Evolutionary conservation across 1,140 invertebrate species (phyloP), one percentile per base, ranked within the genome.

Genomic region (Pseudomyrmex dendroicus): DNA sequence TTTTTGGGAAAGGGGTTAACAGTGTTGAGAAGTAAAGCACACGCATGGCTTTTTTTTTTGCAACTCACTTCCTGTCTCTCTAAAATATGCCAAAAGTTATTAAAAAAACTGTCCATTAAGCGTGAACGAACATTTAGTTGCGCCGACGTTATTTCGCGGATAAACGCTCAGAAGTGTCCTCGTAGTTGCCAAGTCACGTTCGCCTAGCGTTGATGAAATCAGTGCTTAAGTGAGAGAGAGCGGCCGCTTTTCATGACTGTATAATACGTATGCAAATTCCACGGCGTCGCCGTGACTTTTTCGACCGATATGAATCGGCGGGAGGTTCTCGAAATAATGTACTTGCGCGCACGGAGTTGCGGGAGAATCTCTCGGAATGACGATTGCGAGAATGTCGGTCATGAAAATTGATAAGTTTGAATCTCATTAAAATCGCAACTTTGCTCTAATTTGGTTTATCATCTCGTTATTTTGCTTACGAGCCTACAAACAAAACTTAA

Each of bases 151-250:
- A 15, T 78, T 70, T 70, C 44, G 54, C 48, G 12, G 76, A 78
- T 70, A 78, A 78, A 78, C 20, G 54, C 52, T 12, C 10, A 3
- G 15, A 77, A 68, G 74, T 13, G 22, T 68, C 44, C 12, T 70
- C 44, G 44, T 20, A 22, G 44, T 59, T 78, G 76, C 76, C 44
- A 50, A 78, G 76, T 78, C 76, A 78, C 76, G 76, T 78, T 70
- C 44, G 35, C 35, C 35, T 20, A 22, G 1, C 54, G 54, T 78
- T 70, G 76, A 70, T 70, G 76, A 78, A 78, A 78, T 78, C 76
- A 78, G 66, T 44, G 59, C 54, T 78, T 59, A 59, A 70, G 44
- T 22, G 35, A 35, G 35, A 35, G 35, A 35, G 35, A 35, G 54
- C 35, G 64, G 54, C 54, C 64, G 64, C 76, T 35, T 25, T 70